phyloP scores from a whole-genome alignment of 2,797 vertebrate species.

The Hyperoplus immaculatus region DNA sequence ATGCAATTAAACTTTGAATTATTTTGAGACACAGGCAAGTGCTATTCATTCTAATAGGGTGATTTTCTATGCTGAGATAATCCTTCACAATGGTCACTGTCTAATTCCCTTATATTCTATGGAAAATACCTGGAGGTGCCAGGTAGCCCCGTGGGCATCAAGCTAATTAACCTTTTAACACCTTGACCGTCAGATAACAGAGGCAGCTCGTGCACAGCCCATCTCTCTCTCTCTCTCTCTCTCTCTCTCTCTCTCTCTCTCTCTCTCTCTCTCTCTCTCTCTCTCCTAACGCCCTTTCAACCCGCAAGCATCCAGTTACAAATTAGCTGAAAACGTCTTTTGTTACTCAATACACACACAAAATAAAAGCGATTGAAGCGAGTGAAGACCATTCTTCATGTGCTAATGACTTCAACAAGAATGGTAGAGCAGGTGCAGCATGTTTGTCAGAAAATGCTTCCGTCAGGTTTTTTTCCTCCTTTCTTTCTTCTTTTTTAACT shows the following conservation, averaged over 20 bases:
- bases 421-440: constrained; percentile 70
- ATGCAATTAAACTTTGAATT: constrained; percentile 44
- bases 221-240: constrained; percentile 7
- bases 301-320: constrained; percentile 61
- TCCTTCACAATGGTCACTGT: constrained; percentile 67
- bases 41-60: constrained; percentile 37
- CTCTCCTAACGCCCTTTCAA: constrained; percentile 15
- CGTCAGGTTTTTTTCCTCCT: constrained; percentile 3
- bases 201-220: constrained; percentile 16
- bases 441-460: constrained; percentile 51
- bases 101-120: constrained; percentile 78
- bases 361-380: constrained; percentile 54
- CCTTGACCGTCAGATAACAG: constrained; percentile 71
- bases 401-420: constrained; percentile 61
- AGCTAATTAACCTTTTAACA: constrained; percentile 78
- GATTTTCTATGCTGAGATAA: constrained; percentile 62
- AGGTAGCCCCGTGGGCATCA: constrained; percentile 74
- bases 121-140: constrained; percentile 81
- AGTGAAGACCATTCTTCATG: constrained; percentile 62
- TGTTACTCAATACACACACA: constrained; percentile 72
- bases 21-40: constrained; percentile 16
- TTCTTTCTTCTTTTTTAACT: background rate
- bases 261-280: constrained; percentile 10
- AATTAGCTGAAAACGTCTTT: constrained; percentile 63
- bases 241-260: background rate